Conservation (phyloP, 2,113 vertebrate genomes). For the Cyanoderma ruficeps region DNA sequence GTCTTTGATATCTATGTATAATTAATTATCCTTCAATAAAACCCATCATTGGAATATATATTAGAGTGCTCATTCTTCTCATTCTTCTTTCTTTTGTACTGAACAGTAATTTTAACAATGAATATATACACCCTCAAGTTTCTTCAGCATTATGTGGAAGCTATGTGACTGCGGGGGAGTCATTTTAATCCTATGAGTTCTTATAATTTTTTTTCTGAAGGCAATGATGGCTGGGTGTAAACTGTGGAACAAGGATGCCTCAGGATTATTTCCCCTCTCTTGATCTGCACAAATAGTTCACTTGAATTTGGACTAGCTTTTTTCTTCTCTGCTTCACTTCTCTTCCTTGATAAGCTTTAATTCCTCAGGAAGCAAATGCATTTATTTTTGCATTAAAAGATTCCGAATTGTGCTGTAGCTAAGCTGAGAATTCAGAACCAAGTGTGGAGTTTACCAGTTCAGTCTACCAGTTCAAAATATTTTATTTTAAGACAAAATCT, state of each 20-base stretch:
- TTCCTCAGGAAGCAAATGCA: not conserved
- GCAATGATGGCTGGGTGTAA: not conserved
- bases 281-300: not conserved
- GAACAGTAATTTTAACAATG: not conserved
- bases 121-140: not conserved
- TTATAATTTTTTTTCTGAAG: not conserved
- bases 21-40: not conserved
- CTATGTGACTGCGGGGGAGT: not conserved
- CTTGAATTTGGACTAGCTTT: not conserved
- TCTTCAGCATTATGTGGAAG: not conserved
- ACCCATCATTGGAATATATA: not conserved
- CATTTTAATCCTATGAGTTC: not conserved
- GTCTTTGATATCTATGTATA: not conserved
- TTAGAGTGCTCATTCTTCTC: not conserved
- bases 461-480: not conserved
- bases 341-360: not conserved
- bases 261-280: not conserved
- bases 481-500: not conserved
- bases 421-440: not conserved
- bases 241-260: not conserved
- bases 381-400: not conserved
- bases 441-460: not conserved
- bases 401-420: not conserved
- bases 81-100: not conserved
- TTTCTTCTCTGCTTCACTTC: not conserved